These are phyloP conservation scores for Harpagoxenus sublaevis DNA, from an alignment of 2,888 invertebrate genomes.

Conservation along the genomic window DNA sequence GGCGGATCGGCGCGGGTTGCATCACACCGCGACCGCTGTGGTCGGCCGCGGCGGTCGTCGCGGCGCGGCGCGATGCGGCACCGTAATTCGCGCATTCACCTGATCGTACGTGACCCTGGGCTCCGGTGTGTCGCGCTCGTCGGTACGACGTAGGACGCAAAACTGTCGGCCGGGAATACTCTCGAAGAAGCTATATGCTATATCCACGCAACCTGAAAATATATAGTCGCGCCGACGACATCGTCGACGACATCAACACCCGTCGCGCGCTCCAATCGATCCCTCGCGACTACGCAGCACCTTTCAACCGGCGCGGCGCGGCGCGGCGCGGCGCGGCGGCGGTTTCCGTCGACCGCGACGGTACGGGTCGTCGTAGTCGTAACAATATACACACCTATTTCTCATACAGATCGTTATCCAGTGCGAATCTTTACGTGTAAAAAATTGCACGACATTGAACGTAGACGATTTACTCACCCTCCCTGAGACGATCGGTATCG, in stretches of 20 bases:
- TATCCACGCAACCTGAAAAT: slow-evolving; percentile 3
- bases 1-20: slow-evolving; percentile 54
- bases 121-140: no score
- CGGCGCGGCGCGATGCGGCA: neutral
- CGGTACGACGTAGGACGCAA: slow-evolving; percentile 6
- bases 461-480: slow-evolving; percentile 75
- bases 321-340: neutral
- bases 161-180: slow-evolving; percentile 3
- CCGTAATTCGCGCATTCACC: neutral
- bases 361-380: neutral
- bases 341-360: neutral
- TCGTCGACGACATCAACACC: slow-evolving; percentile 42
- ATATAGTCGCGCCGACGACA: slow-evolving; percentile 37
- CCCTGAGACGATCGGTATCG: slow-evolving; percentile 73
- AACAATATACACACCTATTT: no score
- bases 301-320: slow-evolving; percentile 13
- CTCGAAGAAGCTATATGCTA: slow-evolving; percentile 2
- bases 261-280: slow-evolving; percentile 49
- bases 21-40: neutral
- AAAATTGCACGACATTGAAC: no score
- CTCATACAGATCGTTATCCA: neutral
- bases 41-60: neutral
- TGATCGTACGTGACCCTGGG: neutral
- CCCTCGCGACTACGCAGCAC: slow-evolving; percentile 52
- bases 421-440: neutral